Evolutionary conservation across 2,113 vertebrate species (phyloP), one percentile per base, ranked within the genome.

Genomic region (Spermophilus dauricus): DNA sequence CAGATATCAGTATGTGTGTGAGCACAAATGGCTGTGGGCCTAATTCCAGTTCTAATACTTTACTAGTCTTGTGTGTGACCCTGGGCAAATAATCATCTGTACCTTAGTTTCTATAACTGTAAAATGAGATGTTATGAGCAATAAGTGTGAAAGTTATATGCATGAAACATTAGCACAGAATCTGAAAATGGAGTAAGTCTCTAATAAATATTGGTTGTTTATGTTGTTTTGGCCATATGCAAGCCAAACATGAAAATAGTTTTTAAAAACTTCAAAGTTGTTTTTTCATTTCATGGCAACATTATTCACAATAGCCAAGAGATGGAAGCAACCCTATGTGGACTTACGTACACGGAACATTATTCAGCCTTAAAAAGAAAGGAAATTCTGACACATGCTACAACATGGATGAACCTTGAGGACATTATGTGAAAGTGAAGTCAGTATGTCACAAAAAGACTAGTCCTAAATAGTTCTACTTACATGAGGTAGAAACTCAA

Each of bases 181-280:
- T 83, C 22, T 81, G 73, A 26, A 48, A 39, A 45, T 73, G 48
- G 39, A 89, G 18, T 92, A 58, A 86, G 26, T 83, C 75, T 22
- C 86, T 48, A 42, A 1, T 75, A 91, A 91, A 96, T 70, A 86
- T 32, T 56, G 18, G n/a, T 51, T 56, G 32, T 28, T 90, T 78
- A 58, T 89, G 39, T 77, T 75, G 56, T 70, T 88, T 89, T 86
- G 86, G 18, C 45, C 13, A 89, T 67, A 63, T 65, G 37, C 12
- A 91, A 93, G 70, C 14, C 18, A 95, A 90, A 89, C 34, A 70
- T 72, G 37, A 83, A 98, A 90, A 81, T 69, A 80, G 89, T 51
- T 89, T 20, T 11, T 63, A 26, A 72, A 86, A 51, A 58, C 37
- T 4, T 56, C 56, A 69, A 24, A 90, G 51, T 9, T 24, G 2